Percentiles rank a stretch among this genome's conserved stretches.
Conservation (phyloP, 53 echinoderm and acorn worm genomes). For the Mesocentrotus franciscanus region DNA sequence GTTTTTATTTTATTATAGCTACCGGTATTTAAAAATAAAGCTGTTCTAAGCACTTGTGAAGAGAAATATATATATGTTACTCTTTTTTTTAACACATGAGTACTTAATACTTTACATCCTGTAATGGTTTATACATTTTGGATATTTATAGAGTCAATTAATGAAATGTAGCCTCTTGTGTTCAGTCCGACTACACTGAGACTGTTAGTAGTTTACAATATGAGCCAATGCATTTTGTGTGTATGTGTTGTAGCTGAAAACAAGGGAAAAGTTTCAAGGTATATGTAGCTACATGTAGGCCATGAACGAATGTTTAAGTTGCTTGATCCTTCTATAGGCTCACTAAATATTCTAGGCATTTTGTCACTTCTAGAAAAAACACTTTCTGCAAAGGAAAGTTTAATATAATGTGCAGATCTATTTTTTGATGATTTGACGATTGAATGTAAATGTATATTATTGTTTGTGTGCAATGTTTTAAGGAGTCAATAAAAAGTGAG, state of each 20-base stretch:
- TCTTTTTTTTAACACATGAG: background rate
- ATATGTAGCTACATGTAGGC: too few species aligned
- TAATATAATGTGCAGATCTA: background rate
- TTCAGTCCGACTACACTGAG: too few species aligned
- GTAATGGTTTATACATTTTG: too few species aligned
- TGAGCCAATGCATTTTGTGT: too few species aligned
- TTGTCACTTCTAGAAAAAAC: background rate
- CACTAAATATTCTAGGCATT: background rate
- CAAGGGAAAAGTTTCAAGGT: too few species aligned
- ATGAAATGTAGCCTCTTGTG: too few species aligned
- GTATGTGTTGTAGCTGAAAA: too few species aligned
- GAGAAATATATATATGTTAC: background rate
- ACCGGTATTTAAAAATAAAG: too few species aligned
- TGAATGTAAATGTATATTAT: background rate
- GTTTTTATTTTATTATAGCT: background rate
- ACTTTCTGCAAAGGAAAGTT: background rate
- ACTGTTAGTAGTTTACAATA: too few species aligned
- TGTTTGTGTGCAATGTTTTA: conserved; percentile 47
- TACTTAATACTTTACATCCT: too few species aligned
- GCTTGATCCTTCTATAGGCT: background rate
- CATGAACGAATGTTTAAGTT: background rate
- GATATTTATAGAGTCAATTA: too few species aligned
- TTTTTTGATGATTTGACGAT: background rate
- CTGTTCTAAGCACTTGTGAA: background rate
- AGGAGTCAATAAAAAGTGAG: conserved; percentile 19